A percentile compares a stretch with the other conserved stretches of the same genome.
phyloP scores from a whole-genome alignment of 1,140 invertebrate species.

The Drosophila pectinifera region DNA sequence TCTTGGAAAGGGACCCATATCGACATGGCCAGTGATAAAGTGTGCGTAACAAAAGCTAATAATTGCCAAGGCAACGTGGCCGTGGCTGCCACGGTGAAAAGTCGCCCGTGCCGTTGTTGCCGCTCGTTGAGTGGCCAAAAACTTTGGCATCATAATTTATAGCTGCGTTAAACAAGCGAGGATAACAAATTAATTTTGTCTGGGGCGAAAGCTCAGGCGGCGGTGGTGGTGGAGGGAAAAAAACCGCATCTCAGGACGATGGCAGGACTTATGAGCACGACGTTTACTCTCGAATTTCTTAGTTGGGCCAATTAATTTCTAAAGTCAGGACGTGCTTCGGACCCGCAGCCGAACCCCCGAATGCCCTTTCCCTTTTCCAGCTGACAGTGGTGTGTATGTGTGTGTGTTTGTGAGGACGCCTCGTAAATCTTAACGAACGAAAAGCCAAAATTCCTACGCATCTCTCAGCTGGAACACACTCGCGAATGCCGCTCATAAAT shows the following conservation, averaged over 20 bases:
- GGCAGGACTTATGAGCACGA: slow-evolving; percentile 77
- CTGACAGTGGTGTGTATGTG: too few relatives aligned
- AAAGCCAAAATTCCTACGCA: slow-evolving; percentile 81
- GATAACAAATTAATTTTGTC: slow-evolving; percentile 84
- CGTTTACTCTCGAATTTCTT: slow-evolving; percentile 81
- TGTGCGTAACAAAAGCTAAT: slow-evolving; percentile 83
- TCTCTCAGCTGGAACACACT: slow-evolving; percentile 51
- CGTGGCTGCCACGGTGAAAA: slow-evolving; percentile 66
- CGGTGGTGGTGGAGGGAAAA: slow-evolving; percentile 15
- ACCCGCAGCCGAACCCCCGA: too few relatives aligned
- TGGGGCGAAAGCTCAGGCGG: slow-evolving; percentile 38
- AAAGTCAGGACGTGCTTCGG: slow-evolving; percentile 67
- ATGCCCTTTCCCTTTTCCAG: too few relatives aligned
- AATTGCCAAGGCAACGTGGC: slow-evolving; percentile 78
- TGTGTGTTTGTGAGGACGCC: slow-evolving; percentile 42
- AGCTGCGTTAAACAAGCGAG: slow-evolving; percentile 83
- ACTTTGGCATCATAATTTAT: slow-evolving; percentile 83
- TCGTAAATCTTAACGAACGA: slow-evolving; percentile 82
- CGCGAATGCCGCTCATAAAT: slow-evolving; percentile 78
- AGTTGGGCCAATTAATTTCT: slow-evolving; percentile 84
- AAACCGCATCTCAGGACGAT: slow-evolving; percentile 64
- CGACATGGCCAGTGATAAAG: slow-evolving; percentile 78
- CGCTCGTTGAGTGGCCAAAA: slow-evolving; percentile 80
- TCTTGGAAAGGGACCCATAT: slow-evolving; percentile 41
- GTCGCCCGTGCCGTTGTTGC: slow-evolving; percentile 36